Conservation (phyloP, 2,113 vertebrate species). For the Hylia prasina region DNA sequence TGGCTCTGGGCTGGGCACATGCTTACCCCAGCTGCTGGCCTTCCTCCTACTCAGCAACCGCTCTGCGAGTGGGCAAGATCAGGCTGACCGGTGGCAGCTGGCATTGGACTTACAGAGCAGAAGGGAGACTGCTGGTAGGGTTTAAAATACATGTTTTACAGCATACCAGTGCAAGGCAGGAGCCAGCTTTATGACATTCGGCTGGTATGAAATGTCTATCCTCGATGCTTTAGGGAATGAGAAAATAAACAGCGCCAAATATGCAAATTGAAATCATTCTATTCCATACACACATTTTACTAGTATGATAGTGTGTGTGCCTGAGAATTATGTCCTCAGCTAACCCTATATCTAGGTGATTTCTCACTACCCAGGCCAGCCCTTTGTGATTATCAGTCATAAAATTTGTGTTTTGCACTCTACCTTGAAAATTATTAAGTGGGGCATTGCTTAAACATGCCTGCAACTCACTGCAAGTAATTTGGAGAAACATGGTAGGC, state of each 20-base stretch:
- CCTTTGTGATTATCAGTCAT: neutral
- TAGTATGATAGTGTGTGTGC: neutral
- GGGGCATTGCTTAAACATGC: neutral
- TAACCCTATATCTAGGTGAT: neutral
- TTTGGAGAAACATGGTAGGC: neutral
- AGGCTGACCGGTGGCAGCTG: neutral
- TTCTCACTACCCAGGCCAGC: neutral
- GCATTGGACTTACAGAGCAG: neutral
- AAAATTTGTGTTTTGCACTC: neutral
- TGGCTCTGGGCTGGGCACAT: neutral
- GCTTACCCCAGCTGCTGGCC: neutral
- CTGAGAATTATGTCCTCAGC: neutral
- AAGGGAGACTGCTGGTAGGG: neutral
- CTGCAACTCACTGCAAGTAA: neutral
- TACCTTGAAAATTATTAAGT: neutral
- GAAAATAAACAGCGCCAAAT: slow-evolving; percentile 5
- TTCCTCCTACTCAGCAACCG: neutral
- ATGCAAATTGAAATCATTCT: neutral
- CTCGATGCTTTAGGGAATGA: neutral
- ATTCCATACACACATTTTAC: neutral
- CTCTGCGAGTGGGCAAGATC: neutral
- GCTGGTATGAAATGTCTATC: neutral
- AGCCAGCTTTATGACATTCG: slow-evolving; percentile 17
- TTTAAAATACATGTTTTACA: slow-evolving; percentile 17
- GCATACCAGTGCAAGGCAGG: neutral